Evolutionary conservation across 1,140 invertebrate species (phyloP).

Genomic region (Sycophila sp.): DNA sequence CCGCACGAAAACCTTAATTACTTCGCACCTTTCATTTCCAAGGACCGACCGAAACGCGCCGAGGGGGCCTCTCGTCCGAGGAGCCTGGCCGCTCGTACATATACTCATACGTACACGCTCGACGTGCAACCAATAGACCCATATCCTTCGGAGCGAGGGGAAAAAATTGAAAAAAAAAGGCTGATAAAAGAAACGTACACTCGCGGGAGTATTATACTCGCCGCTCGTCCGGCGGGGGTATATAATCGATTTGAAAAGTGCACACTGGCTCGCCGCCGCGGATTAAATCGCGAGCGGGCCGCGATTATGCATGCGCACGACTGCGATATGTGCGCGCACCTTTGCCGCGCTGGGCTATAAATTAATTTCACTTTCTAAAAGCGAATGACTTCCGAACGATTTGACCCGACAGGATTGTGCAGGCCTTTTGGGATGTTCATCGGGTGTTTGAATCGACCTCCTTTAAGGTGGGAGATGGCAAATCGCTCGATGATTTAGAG

Average conservation of each 20-base stretch:
- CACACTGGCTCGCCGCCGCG: background rate
- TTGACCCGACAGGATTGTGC: conserved; percentile 16
- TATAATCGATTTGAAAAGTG: conserved; percentile 21
- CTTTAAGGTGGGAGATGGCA: too few species aligned
- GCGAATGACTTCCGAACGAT: conserved; percentile 29
- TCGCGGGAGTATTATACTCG: background rate
- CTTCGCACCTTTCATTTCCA: conserved; percentile 24
- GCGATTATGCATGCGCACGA: conserved; percentile 29
- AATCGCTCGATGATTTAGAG: too few species aligned
- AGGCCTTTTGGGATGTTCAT: conserved; percentile 13
- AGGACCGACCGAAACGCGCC: background rate
- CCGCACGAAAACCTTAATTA: conserved; percentile 23
- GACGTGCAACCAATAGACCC: background rate
- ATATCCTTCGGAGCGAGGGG: background rate
- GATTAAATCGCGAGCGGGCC: conserved; percentile 29
- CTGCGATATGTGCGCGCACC: background rate
- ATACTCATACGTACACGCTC: background rate
- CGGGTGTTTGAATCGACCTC: too few species aligned
- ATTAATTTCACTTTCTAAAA: conserved; percentile 37
- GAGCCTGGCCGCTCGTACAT: background rate
- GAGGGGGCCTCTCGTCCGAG: too few species aligned
- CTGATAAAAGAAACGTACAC: background rate
- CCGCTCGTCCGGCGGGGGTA: background rate
- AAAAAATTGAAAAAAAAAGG: background rate
- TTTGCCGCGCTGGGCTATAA: background rate